Conservation (phyloP, 2,113 vertebrate genomes). For the Myrmecobius fasciatus region DNA sequence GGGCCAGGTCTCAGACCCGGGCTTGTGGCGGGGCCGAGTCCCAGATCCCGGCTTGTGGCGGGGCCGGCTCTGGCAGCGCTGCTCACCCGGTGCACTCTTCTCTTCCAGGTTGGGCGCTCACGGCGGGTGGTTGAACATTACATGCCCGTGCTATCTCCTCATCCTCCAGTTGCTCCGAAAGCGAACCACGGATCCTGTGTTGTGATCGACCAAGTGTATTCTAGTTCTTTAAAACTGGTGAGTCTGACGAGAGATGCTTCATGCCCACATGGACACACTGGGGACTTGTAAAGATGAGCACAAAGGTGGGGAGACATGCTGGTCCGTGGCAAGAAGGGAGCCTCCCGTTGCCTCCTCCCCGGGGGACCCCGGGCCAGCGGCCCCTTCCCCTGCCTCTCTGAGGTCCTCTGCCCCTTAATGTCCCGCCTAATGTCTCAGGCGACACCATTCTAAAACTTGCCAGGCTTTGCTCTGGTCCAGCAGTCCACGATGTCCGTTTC, state of each 20-base stretch:
- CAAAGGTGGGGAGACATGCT: not conserved
- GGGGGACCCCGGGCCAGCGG: not conserved
- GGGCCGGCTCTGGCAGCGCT: no score
- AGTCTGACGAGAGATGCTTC: constrained; percentile 68
- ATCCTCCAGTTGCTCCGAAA: constrained; percentile 84
- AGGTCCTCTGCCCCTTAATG: not conserved
- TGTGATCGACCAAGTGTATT: constrained; percentile 78
- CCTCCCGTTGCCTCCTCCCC: not conserved
- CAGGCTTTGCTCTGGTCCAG: not conserved
- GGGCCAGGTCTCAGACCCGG: no score
- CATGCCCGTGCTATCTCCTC: constrained; percentile 83
- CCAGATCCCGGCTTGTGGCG: no score
- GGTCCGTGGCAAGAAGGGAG: not conserved
- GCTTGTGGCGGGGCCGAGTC: no score
- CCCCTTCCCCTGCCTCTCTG: not conserved
- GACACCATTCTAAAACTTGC: no score
- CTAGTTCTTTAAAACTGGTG: constrained; percentile 84
- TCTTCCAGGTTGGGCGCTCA: constrained; percentile 84
- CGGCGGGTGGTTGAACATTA: constrained; percentile 82
- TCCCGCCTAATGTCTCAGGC: not conserved
- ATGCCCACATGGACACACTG: not conserved
- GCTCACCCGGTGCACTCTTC: constrained; percentile 7
- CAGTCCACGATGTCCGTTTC: not conserved
- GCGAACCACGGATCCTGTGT: constrained; percentile 68
- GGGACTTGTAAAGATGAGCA: not conserved